Evolutionary conservation across 2,113 vertebrate species (phyloP).

Genomic region (Thinocorus orbignyianus): DNA sequence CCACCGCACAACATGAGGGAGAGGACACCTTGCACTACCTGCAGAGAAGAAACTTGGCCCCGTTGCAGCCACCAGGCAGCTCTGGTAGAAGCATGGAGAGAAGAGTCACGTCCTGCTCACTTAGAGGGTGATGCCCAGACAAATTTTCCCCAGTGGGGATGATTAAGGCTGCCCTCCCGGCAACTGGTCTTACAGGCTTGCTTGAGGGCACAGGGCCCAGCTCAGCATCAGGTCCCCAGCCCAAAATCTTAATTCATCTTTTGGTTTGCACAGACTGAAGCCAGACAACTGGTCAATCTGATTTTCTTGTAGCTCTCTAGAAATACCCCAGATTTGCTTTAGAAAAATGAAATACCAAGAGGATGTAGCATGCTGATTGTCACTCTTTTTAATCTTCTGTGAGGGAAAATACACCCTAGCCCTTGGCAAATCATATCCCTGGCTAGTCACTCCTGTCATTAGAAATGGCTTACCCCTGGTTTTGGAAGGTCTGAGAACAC

Average conservation of each 20-base stretch:
- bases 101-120: background rate
- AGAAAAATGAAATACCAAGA: background rate
- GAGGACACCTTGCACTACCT: fast-evolving
- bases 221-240: background rate
- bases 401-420: background rate
- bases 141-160: background rate
- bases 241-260: background rate
- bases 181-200: background rate
- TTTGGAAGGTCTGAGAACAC: background rate
- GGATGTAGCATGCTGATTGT: background rate
- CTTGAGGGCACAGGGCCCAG: background rate
- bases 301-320: background rate
- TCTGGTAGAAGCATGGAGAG: background rate
- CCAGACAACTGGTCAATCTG: background rate
- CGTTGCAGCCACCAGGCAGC: background rate
- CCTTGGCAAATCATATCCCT: background rate
- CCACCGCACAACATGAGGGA: fast-evolving
- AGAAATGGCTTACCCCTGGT: background rate
- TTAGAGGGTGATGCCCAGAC: background rate
- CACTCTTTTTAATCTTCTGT: background rate
- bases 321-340: background rate
- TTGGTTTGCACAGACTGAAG: background rate
- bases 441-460: background rate
- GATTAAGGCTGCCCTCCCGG: background rate
- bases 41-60: fast-evolving